Percentiles rank a stretch among this genome's conserved stretches.
Evolutionary conservation across 2,888 invertebrate genomes (phyloP).

Genomic region (Hedychridium roseum): DNA sequence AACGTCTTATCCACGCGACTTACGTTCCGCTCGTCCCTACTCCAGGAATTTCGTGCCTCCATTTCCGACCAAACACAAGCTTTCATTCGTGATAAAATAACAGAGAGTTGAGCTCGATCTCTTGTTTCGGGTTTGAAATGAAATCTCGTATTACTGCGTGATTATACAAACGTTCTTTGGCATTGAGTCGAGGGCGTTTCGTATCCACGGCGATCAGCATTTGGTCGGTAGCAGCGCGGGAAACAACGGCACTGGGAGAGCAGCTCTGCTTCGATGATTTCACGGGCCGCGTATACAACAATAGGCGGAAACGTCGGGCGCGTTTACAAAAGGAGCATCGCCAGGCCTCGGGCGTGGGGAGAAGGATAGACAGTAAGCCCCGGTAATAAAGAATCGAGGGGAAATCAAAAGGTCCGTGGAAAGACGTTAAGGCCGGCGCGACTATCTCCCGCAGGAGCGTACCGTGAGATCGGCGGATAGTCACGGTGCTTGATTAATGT

Average conservation of each 20-base stretch:
- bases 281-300: conserved; percentile 30
- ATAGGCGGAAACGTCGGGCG: conserved; percentile 39
- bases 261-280: conserved; percentile 31
- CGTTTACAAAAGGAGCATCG: conserved; percentile 40
- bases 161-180: no score
- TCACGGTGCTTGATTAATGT: conserved; percentile 41
- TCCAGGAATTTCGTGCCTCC: no score
- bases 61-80: no score
- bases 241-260: conserved; percentile 35
- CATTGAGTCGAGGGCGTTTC: background rate
- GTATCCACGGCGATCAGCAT: conserved; percentile 2
- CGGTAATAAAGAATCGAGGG: conserved; percentile 22
- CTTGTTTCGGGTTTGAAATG: conserved; percentile 17
- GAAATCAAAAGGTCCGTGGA: conserved; percentile 35
- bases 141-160: conserved; percentile 16
- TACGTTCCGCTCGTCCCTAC: no score
- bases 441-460: conserved; percentile 30
- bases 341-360: conserved; percentile 6
- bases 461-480: conserved; percentile 37
- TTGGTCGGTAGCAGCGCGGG: no score
- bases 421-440: conserved; percentile 28
- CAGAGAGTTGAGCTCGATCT: background rate
- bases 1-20: background rate
- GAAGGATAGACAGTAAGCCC: conserved; percentile 15
- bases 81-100: background rate